Conservation (phyloP, 2,888 invertebrate genomes). For the Sycophila texana region DNA sequence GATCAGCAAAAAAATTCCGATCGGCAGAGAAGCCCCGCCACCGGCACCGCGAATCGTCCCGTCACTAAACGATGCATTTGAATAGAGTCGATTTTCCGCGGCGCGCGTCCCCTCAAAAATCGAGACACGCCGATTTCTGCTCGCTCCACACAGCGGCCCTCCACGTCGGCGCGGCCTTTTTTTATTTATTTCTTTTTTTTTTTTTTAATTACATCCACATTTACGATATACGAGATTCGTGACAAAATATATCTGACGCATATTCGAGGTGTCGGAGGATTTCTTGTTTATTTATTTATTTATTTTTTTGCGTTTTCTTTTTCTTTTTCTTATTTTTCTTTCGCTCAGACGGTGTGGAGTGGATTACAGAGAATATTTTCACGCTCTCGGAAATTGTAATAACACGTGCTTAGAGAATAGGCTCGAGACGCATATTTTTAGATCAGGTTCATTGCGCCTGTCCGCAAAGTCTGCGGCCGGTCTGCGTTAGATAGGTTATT, state of each 20-base stretch:
- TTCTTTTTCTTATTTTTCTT: neutral
- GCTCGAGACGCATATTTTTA: conserved; percentile 49
- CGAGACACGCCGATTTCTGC: conserved; percentile 50
- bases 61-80: too few relatives aligned
- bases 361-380: conserved; percentile 43
- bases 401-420: conserved; percentile 50
- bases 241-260: conserved; percentile 58
- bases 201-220: conserved; percentile 1
- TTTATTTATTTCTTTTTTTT: neutral
- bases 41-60: too few relatives aligned
- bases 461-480: conserved; percentile 64
- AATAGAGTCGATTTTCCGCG: too few relatives aligned
- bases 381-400: conserved; percentile 29
- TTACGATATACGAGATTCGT: conserved; percentile 47
- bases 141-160: conserved; percentile 24
- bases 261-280: conserved; percentile 47
- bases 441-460: conserved; percentile 59
- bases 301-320: neutral
- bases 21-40: too few relatives aligned
- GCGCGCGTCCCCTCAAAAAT: neutral
- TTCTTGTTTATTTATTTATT: conserved; percentile 20
- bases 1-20: too few relatives aligned
- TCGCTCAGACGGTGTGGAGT: conserved; percentile 13
- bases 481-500: conserved; percentile 71
- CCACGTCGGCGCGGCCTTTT: conserved; percentile 25